Conservation (phyloP, 2,888 invertebrate genomes). For the Schizaphis graminum region DNA sequence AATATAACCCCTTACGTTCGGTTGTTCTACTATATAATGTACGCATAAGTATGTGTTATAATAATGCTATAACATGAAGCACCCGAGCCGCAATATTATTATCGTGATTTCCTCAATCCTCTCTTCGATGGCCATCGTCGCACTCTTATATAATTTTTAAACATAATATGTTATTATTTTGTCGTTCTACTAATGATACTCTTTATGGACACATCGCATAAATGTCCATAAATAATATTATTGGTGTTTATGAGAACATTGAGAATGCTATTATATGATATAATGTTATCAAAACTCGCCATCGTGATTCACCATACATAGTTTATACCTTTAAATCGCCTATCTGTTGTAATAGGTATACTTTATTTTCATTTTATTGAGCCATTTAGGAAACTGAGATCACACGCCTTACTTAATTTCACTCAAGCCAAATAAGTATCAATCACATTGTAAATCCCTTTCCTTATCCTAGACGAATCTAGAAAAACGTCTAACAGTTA, state of each 20-base stretch:
- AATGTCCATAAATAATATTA: too few species aligned
- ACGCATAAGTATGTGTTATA: background rate
- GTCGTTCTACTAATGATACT: constrained; percentile 49
- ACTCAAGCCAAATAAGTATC: constrained; percentile 44
- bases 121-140: background rate
- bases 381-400: background rate
- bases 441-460: constrained; percentile 52
- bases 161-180: background rate
- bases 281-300: background rate
- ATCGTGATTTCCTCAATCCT: background rate
- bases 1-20: constrained; percentile 33
- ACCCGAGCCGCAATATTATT: constrained; percentile 29
- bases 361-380: background rate
- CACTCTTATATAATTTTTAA: background rate
- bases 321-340: background rate
- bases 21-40: constrained; percentile 8
- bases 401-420: constrained; percentile 33
- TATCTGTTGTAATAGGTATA: background rate
- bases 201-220: too few species aligned
- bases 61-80: background rate
- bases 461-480: constrained; percentile 25
- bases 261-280: background rate
- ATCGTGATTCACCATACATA: background rate
- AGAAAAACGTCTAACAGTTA: constrained; percentile 53
- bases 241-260: background rate